Evolutionary conservation across 2,113 vertebrate genomes (phyloP).

Genomic region (Entelurus aequoreus): DNA sequence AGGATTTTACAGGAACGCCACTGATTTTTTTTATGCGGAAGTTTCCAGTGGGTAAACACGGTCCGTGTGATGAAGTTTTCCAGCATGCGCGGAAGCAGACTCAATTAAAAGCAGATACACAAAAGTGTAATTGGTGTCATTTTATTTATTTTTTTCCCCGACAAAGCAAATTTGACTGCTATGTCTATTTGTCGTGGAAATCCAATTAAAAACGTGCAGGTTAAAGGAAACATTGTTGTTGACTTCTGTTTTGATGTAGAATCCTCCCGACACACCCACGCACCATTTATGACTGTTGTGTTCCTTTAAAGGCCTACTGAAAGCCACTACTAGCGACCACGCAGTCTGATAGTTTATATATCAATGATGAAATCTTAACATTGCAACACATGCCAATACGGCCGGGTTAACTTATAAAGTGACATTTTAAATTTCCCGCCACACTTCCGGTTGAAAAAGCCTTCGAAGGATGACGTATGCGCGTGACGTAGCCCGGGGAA

Average conservation of each 20-base stretch:
- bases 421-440: too few species aligned
- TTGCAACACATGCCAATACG: too few species aligned
- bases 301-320: too few species aligned
- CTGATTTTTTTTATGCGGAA: constrained; percentile 10
- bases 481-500: too few species aligned
- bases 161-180: neutral
- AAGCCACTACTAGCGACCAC: too few species aligned
- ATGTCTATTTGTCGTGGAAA: constrained; percentile 36
- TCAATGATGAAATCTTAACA: too few species aligned
- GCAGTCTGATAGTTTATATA: too few species aligned
- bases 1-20: constrained; percentile 1
- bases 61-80: constrained; percentile 26
- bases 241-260: constrained; percentile 3
- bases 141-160: neutral
- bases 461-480: too few species aligned
- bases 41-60: constrained; percentile 30
- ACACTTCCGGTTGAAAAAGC: too few species aligned
- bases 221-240: neutral
- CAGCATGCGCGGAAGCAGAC: constrained; percentile 14
- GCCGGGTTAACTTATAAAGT: too few species aligned
- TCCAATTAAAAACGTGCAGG: constrained; percentile 21
- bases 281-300: too few species aligned
- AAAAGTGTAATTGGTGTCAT: constrained; percentile 20
- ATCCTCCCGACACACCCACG: too few species aligned
- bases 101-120: constrained; percentile 51